These are phyloP conservation scores for Sebastes steindachneri DNA, from an alignment of 2,797 vertebrate genomes.

Conservation along the genomic window DNA sequence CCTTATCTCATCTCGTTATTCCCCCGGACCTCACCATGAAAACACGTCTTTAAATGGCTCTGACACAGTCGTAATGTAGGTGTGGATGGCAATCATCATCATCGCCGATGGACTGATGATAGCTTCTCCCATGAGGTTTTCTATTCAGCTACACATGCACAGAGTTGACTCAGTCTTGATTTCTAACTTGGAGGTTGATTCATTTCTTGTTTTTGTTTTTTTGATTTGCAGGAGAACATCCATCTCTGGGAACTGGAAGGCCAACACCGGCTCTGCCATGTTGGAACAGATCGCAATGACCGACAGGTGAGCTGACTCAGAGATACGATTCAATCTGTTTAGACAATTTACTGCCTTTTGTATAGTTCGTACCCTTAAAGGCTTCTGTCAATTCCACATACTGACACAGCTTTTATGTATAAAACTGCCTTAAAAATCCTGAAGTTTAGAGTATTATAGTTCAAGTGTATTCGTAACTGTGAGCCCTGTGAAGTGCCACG, in stretches of 20 bases:
- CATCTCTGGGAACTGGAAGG: conserved; percentile 99
- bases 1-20: conserved; percentile 42
- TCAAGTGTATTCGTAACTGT: neutral
- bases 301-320: conserved; percentile 87
- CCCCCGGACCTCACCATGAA: neutral
- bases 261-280: conserved; percentile 98
- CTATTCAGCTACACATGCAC: neutral
- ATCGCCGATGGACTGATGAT: neutral
- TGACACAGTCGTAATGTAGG: conserved; percentile 44
- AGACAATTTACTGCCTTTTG: neutral
- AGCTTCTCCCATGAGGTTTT: neutral
- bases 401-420: neutral
- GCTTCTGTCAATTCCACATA: neutral
- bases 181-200: conserved; percentile 2
- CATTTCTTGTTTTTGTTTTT: conserved; percentile 30
- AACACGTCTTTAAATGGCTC: conserved; percentile 16
- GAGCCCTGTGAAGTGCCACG: neutral
- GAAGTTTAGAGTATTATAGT: neutral
- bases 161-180: conserved; percentile 17
- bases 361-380: neutral
- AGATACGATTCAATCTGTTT: neutral
- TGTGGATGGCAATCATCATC: conserved; percentile 34
- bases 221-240: conserved; percentile 90
- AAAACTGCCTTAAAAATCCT: too few relatives aligned
- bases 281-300: conserved; percentile 98